Evolutionary conservation across 2,888 invertebrate species (phyloP).

Genomic region (Perizoma flavofasciatum): DNA sequence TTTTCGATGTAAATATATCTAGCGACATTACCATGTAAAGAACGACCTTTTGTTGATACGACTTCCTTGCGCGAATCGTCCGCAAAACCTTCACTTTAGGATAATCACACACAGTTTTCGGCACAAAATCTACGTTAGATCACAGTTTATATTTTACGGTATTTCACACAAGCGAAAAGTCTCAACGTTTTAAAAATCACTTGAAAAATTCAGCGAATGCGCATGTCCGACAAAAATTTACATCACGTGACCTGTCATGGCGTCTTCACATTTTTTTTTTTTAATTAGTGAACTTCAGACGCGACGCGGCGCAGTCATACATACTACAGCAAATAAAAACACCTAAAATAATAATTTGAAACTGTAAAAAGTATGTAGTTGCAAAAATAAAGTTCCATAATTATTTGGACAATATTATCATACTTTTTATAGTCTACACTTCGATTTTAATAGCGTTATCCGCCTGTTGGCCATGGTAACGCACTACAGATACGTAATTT

Average conservation of each 20-base stretch:
- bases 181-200: conserved; percentile 74
- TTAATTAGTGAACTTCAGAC: not conserved
- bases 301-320: too few species aligned
- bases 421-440: too few species aligned
- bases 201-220: conserved; percentile 73
- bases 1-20: conserved; percentile 61
- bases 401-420: too few species aligned
- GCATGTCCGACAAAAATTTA: conserved; percentile 83
- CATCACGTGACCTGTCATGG: conserved; percentile 84
- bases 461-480: too few species aligned
- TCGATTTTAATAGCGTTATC: too few species aligned
- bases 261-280: conserved; percentile 50
- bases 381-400: too few species aligned
- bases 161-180: conserved; percentile 57
- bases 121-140: conserved; percentile 38
- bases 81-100: conserved; percentile 39
- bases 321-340: too few species aligned
- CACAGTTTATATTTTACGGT: conserved; percentile 48
- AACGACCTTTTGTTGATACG: conserved; percentile 72
- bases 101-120: conserved; percentile 53
- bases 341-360: too few species aligned
- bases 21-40: conserved; percentile 66
- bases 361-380: too few species aligned
- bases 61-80: conserved; percentile 57
- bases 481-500: too few species aligned